Conservation (phyloP, 2,113 vertebrate species). For the Solenodon paradoxus region DNA sequence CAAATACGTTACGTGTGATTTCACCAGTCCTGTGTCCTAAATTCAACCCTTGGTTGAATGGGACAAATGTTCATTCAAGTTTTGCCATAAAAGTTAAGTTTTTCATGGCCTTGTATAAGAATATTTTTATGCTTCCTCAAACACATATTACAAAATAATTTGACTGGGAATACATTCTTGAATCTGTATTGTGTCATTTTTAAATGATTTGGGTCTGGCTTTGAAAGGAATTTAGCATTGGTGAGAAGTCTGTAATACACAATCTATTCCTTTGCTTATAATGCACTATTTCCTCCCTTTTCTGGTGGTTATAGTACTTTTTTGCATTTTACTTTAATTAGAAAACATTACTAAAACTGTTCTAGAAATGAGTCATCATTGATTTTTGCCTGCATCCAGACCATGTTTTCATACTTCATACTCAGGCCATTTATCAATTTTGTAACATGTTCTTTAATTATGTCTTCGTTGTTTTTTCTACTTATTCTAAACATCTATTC, state of each 20-base stretch:
- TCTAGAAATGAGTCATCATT: not conserved
- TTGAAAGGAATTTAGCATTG: not conserved
- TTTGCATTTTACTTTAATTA: not conserved
- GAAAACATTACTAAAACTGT: not conserved
- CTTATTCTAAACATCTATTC: not conserved
- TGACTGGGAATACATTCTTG: not conserved
- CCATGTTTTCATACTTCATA: not conserved
- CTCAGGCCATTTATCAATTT: not conserved
- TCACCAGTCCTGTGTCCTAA: not conserved
- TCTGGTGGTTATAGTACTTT: not conserved
- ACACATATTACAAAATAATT: not conserved
- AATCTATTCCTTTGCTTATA: not conserved
- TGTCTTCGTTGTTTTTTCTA: not conserved
- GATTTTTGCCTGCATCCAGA: not conserved
- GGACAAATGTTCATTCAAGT: not conserved
- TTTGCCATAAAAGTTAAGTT: not conserved
- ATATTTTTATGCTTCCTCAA: not conserved
- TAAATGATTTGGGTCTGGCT: not conserved
- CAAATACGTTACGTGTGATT: not conserved
- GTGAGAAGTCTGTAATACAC: not conserved
- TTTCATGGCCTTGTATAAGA: not conserved
- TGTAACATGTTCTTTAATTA: not conserved
- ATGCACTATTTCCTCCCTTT: not conserved
- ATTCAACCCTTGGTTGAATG: not conserved
- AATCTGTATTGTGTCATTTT: not conserved